phyloP scores from a whole-genome alignment of 2,113 vertebrate genomes.

The Platichthys flesus region DNA sequence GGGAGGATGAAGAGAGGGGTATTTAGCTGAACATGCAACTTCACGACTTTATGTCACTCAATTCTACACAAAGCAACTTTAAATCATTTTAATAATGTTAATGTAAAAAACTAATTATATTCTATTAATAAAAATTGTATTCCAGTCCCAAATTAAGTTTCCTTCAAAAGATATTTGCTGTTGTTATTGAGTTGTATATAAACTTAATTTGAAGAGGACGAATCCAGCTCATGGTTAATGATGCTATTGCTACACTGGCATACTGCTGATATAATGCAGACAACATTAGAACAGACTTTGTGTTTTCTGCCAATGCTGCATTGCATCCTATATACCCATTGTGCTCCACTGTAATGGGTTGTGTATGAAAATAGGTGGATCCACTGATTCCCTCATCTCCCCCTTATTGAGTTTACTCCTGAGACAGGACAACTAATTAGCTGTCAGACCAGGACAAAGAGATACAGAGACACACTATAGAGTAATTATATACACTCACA shows the following conservation, averaged over 20 bases:
- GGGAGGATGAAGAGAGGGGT: too few relatives aligned
- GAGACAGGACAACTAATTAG: constrained; percentile 74
- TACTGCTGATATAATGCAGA: constrained; percentile 13
- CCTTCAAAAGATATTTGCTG: too few relatives aligned
- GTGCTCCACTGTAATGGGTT: constrained; percentile 29
- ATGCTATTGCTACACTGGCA: background rate
- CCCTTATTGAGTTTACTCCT: constrained; percentile 62
- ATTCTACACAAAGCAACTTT: too few relatives aligned
- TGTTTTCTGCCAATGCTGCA: constrained; percentile 23
- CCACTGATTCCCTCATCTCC: constrained; percentile 58
- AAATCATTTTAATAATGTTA: too few relatives aligned
- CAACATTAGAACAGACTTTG: background rate
- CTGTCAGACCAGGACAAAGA: constrained; percentile 69
- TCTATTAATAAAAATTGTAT: too few relatives aligned
- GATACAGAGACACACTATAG: constrained; percentile 53
- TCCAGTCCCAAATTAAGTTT: too few relatives aligned
- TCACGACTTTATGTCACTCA: too few relatives aligned
- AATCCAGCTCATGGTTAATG: too few relatives aligned
- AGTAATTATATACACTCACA: constrained; percentile 63
- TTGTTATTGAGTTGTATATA: too few relatives aligned
- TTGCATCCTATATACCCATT: background rate
- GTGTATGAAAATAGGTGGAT: constrained; percentile 64
- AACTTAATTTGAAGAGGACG: too few relatives aligned
- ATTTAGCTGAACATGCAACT: too few relatives aligned
- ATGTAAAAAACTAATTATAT: too few relatives aligned